These are phyloP conservation scores for Cynaeus angustus DNA, from an alignment of 2,888 invertebrate genomes.

Conservation along the genomic window DNA sequence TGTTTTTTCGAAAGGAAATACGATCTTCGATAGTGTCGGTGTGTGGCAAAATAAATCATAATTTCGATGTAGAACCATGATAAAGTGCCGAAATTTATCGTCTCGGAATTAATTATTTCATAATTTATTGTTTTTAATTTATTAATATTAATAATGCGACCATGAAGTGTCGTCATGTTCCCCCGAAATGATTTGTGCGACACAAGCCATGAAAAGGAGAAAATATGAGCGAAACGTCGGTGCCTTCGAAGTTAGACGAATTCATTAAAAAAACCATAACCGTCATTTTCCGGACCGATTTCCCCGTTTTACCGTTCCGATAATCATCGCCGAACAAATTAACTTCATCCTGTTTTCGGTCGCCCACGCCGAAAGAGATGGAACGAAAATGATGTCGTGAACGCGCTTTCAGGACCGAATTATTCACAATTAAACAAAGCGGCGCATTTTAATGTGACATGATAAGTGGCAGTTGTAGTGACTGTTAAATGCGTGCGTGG, in stretches of 20 bases:
- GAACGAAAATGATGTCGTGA: conserved; percentile 22
- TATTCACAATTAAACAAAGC: conserved; percentile 43
- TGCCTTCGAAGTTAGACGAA: too few species aligned
- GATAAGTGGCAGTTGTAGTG: conserved; percentile 44
- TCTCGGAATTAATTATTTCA: conserved; percentile 9
- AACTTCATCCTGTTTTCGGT: conserved; percentile 33
- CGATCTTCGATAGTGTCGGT: conserved; percentile 8
- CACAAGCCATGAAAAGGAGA: too few species aligned
- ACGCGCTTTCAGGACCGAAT: conserved; percentile 36
- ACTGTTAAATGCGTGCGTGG: conserved; percentile 32
- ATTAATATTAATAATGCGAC: conserved; percentile 11
- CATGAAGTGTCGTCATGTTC: conserved; percentile 9
- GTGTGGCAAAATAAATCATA: conserved; percentile 5
- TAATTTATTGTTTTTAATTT: conserved; percentile 10
- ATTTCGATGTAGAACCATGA: conserved; percentile 5
- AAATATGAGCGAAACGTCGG: too few species aligned
- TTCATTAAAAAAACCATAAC: too few species aligned
- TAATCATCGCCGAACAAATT: conserved; percentile 36
- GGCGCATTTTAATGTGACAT: conserved; percentile 46
- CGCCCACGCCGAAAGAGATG: conserved; percentile 28
- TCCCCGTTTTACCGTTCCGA: conserved; percentile 21
- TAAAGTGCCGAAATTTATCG: conserved; percentile 13
- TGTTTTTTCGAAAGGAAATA: conserved; percentile 1
- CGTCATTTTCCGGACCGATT: background rate
- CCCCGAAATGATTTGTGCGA: background rate